Base-by-base conservation (phyloP, 2,797 vertebrate genomes). In the Halcyon leucocephala region DNA sequence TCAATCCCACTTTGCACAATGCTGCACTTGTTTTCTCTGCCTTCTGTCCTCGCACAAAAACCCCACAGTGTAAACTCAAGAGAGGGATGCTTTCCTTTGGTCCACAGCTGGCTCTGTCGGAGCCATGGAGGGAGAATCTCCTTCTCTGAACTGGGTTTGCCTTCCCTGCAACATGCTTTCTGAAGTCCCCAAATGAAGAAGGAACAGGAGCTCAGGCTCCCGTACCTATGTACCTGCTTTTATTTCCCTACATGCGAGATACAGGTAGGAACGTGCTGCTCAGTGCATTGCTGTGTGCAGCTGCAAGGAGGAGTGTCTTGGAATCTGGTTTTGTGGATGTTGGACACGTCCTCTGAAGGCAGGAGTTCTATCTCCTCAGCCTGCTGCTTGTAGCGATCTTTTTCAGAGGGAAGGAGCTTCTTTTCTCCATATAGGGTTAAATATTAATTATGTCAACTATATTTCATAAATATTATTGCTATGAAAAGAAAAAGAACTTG, bases 1-100 rank as follows among this genome's bases (percentile, higher is more conserved):
- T 93, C 89, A 77, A 92, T 92, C 89, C 89, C 65, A 22, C 91
- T 72, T 83, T 60, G 73, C 72, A 26, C 71, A 60, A 67, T 0
- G 12, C 78, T 77, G 74, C 1, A 0, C 72, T 91, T 41, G 52
- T 73, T 78, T 70, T 19, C 41, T 42, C 44, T 71, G 3, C 67
- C 80, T 90, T 22, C 77, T 89, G 89, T 52, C 52, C 55, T 66
- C 49, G 31, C 54, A 4, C 31, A 44, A 17, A 44, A 18, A 17
- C 41, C 46, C 24, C 52, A 4, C 5, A 0, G 42, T 7, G 9
- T 31, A 2, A 29, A 2, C 9, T 33, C 31, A 8, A 1, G n/a
- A 3, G 12, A 9, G 37, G 33, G 74, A 39, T 52, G 62, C 54
- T 44, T 48, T 74, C 29, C 13, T 31, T 3, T 7, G 10, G 35